Evolutionary conservation across 64 coral and sea anemone genomes (phyloP).

Genomic region (Cladopsammia gracilis): DNA sequence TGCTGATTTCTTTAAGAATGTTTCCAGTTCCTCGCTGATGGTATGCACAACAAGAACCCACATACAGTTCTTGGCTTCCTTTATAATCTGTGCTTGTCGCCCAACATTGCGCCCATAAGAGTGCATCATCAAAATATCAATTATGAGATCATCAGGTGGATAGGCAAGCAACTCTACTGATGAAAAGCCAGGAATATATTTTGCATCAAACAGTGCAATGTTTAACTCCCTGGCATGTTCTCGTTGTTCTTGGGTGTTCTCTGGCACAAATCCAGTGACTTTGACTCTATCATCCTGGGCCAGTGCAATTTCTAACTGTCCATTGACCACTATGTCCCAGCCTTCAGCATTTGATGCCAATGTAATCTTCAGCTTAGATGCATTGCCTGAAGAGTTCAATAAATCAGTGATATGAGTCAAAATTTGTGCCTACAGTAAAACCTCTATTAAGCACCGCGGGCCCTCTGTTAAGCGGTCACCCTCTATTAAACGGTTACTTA

Average conservation of each 20-base stretch:
- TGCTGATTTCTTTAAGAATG: background rate
- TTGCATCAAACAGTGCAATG: slow-evolving; percentile 11
- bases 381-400: background rate
- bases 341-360: slow-evolving; percentile 19
- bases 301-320: background rate
- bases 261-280: slow-evolving; percentile 29
- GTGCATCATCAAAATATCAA: slow-evolving; percentile 40
- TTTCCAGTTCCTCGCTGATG: slow-evolving; percentile 28
- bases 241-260: slow-evolving; percentile 1
- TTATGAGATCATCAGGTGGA: slow-evolving; percentile 35
- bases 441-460: no score
- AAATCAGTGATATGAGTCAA: background rate
- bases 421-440: no score
- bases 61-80: slow-evolving; percentile 6
- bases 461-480: no score
- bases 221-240: slow-evolving; percentile 3
- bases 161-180: background rate
- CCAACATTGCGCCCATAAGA: slow-evolving; percentile 24
- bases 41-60: slow-evolving; percentile 44
- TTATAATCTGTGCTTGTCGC: slow-evolving; percentile 22
- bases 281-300: background rate
- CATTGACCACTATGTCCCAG: slow-evolving; percentile 21
- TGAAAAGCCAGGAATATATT: background rate
- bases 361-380: background rate
- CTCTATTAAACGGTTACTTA: no score